Evolutionary conservation across 2,888 invertebrate genomes (phyloP), one percentile per base, ranked within the genome.

Genomic region (Dasysyrphus tricinctus): DNA sequence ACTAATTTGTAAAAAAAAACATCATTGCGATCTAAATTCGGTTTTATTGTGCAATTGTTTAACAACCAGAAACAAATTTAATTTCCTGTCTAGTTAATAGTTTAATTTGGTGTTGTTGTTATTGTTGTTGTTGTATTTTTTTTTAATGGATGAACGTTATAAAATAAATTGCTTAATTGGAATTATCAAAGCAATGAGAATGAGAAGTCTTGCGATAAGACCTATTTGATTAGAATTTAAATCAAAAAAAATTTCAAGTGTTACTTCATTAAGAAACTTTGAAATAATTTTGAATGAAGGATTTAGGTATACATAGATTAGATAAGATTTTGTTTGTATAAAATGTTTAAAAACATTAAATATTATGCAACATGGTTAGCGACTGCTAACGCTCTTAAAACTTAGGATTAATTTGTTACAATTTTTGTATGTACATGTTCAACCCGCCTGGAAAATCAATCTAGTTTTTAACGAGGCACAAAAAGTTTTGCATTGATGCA

Each of bases 31-130:
- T 85, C 81, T 81, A 78, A 78, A 81, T 85, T 81, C 74, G 69
- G 74, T 49, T 63, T 77, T 70, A 69, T 59, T 77, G 81, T 77
- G 77, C 85, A 85, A 85, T 85, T 85, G 77, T 85, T 85, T 81
- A 85, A 85, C 77, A 74, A 76, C 73, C 56, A 69, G 49, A 74
- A 69, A 85, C 59, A 67, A 85, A 80, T 81, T 77, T 81, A 85
- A 85, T 85, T 85, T 85, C 85, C 85, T 85, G 85, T 70, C 85
- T 69, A 63, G 74, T 81, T 85, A 81, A 85, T 85, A 81, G 81
- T 69, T 85, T 85, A 85, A 81, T 78, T 76, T 59, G 7, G 34
- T 34, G 51, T 19, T 42, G 34, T 34, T 67, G 39, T 56, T 70
- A 51, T 76, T 24, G 37, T 34, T 57, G 39, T 34, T 57, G 37